A percentile compares a stretch with the other conserved stretches of the same genome.
Conservation (phyloP, 2,797 vertebrate genomes). For the Helarctos malayanus region DNA sequence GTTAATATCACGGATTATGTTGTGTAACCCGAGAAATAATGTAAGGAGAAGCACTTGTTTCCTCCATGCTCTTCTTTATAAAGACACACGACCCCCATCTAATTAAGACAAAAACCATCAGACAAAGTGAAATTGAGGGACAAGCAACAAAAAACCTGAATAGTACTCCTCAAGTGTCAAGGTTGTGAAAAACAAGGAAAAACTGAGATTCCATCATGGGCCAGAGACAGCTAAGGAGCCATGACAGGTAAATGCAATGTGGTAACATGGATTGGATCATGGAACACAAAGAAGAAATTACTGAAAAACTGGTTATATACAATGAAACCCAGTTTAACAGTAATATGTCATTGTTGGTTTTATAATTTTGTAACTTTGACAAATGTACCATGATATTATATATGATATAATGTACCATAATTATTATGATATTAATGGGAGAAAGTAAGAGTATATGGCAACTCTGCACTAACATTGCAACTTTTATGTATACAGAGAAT, state of each 20-base stretch:
- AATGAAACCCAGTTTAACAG: background rate
- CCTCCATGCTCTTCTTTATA: background rate
- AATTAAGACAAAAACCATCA: background rate
- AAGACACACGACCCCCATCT: background rate
- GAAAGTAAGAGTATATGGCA: background rate
- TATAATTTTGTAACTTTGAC: background rate
- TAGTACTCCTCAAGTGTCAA: background rate
- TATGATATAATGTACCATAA: background rate
- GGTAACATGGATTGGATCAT: background rate
- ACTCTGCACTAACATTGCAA: background rate
- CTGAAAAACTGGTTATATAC: background rate
- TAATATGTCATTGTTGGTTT: background rate
- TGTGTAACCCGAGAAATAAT: background rate
- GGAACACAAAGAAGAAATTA: background rate
- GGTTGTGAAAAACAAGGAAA: background rate
- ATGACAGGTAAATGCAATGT: background rate
- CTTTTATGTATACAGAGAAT: background rate
- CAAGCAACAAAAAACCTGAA: background rate
- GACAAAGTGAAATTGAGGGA: background rate
- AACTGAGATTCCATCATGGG: background rate
- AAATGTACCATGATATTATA: background rate
- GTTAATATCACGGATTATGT: background rate
- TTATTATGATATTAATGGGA: background rate
- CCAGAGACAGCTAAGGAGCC: background rate
- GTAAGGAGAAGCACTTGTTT: background rate